phyloP scores from a whole-genome alignment of 2,797 vertebrate species.

The Liasis olivaceus region DNA sequence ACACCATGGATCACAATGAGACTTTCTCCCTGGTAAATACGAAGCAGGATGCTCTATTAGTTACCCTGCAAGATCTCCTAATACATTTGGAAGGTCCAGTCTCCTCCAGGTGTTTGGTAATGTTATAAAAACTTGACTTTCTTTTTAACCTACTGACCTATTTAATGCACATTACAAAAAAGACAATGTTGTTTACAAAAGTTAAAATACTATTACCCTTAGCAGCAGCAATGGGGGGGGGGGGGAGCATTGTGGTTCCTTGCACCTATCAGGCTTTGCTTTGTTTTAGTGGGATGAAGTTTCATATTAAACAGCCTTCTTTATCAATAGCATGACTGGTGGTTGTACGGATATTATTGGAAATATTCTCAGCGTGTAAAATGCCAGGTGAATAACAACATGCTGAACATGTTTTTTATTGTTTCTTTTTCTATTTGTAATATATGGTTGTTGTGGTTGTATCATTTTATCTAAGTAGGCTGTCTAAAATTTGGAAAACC shows the following conservation, averaged over 20 bases:
- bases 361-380: neutral
- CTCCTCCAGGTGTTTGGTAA: neutral
- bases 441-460: neutral
- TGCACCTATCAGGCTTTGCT: neutral
- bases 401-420: neutral
- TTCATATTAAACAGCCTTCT: neutral
- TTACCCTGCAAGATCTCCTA: neutral
- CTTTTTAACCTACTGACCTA: neutral
- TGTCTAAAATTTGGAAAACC: neutral
- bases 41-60: neutral
- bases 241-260: neutral
- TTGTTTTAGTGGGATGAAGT: neutral
- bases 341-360: neutral
- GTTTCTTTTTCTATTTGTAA: neutral
- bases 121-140: neutral
- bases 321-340: neutral
- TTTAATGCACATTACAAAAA: neutral
- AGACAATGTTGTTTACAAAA: neutral
- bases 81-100: neutral
- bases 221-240: neutral
- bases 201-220: neutral
- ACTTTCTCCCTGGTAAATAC: neutral
- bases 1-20: neutral
- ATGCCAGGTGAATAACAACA: neutral
- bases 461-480: neutral